Evolutionary conservation across 2,797 vertebrate species (phyloP).

Genomic region (Hirundo rustica): DNA sequence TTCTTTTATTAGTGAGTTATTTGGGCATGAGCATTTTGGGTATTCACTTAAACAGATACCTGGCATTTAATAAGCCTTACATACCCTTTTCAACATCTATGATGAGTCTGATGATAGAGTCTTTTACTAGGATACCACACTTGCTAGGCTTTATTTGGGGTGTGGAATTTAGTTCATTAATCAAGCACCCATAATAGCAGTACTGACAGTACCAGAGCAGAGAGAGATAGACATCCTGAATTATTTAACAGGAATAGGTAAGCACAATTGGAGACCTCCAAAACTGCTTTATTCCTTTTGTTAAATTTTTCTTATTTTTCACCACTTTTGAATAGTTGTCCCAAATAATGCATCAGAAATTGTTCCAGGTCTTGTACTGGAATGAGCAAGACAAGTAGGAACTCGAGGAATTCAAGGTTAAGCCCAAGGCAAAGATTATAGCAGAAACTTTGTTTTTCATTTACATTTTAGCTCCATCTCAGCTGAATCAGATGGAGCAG

Average conservation of each 20-base stretch:
- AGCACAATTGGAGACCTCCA: background rate
- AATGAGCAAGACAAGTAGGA: constrained; percentile 6
- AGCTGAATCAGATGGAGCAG: background rate
- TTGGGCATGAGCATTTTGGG: background rate
- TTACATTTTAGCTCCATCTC: constrained; percentile 14
- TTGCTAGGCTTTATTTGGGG: background rate
- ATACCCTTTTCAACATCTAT: background rate
- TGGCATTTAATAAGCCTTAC: background rate
- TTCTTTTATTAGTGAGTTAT: background rate
- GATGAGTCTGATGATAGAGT: background rate
- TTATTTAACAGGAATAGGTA: background rate
- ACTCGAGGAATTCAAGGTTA: constrained; percentile 27
- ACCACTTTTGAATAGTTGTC: background rate
- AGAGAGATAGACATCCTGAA: background rate
- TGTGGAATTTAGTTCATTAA: constrained; percentile 5
- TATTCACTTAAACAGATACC: background rate
- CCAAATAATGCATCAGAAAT: background rate
- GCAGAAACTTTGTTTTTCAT: background rate
- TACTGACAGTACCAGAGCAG: background rate
- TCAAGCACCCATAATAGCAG: background rate
- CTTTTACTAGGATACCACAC: background rate
- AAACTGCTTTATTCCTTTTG: background rate
- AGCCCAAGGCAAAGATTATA: constrained; percentile 44
- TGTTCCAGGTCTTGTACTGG: background rate
- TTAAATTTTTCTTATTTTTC: background rate